phyloP scores from a whole-genome alignment of 2,113 vertebrate species.

The Clarias gariepinus region DNA sequence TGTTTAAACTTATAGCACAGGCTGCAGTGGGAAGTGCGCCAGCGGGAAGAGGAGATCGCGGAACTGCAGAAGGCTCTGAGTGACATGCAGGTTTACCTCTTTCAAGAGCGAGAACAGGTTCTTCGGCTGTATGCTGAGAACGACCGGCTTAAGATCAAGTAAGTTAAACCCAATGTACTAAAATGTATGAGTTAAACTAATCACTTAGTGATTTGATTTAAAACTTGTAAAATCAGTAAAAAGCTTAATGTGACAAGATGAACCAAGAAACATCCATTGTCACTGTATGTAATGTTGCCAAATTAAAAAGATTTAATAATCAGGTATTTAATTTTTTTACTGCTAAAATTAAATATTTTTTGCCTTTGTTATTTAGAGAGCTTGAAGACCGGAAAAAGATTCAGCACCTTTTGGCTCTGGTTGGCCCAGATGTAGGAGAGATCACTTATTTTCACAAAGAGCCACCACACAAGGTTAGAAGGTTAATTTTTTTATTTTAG shows the following conservation, averaged over 20 bases:
- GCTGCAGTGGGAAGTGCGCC: constrained; percentile 82
- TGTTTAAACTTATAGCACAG: constrained; percentile 76
- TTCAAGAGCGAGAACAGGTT: constrained; percentile 90
- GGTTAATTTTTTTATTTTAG: not conserved
- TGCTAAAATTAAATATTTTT: not conserved
- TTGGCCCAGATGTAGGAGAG: constrained; percentile 83
- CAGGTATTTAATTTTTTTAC: not conserved
- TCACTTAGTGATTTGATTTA: too few relatives aligned
- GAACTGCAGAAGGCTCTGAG: constrained; percentile 92
- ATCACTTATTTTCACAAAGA: constrained; percentile 91
- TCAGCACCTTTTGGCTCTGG: constrained; percentile 85
- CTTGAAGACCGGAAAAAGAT: constrained; percentile 93
- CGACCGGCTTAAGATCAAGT: constrained; percentile 90
- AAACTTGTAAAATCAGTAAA: not conserved
- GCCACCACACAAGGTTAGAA: constrained; percentile 86
- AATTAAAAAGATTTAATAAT: constrained; percentile 32
- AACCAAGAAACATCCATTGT: too few relatives aligned
- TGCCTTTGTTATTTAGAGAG: constrained; percentile 74
- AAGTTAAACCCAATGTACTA: too few relatives aligned
- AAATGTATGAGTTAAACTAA: not conserved
- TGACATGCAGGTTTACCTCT: constrained; percentile 93
- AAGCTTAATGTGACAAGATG: not conserved
- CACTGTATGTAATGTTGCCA: constrained; percentile 6
- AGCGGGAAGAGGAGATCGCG: constrained; percentile 84
- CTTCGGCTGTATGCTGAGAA: constrained; percentile 93